Conservation (phyloP, 2,888 invertebrate genomes). For the Drosophila ustulata region DNA sequence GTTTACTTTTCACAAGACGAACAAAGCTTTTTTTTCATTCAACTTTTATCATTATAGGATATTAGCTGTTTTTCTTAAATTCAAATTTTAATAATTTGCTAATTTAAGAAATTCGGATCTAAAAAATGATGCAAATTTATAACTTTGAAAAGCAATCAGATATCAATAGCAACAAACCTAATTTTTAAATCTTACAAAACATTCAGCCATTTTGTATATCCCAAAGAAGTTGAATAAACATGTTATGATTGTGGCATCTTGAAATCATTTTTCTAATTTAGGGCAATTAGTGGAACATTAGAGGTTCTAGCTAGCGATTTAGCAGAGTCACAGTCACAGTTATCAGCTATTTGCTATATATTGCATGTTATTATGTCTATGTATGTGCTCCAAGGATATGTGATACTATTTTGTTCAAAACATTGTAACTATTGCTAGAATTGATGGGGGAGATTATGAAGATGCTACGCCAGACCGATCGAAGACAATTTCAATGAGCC, state of each 20-base stretch:
- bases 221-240: not conserved
- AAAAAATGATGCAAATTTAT: not conserved
- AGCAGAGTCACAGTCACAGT: slow-evolving; percentile 4
- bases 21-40: not conserved
- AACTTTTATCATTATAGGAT: not conserved
- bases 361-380: slow-evolving; percentile 45
- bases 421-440: slow-evolving; percentile 44
- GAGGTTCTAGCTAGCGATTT: not conserved
- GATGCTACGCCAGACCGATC: slow-evolving; percentile 39
- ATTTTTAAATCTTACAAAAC: not conserved
- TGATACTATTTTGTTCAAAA: slow-evolving; percentile 50
- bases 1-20: not conserved
- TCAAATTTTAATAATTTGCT: not conserved
- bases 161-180: not conserved
- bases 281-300: not conserved
- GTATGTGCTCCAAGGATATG: slow-evolving; percentile 57
- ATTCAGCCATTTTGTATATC: not conserved
- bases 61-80: too few relatives aligned
- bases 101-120: too few relatives aligned
- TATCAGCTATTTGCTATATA: slow-evolving; percentile 42
- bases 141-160: not conserved
- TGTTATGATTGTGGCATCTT: not conserved
- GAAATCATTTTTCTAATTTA: not conserved
- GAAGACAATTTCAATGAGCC: slow-evolving; percentile 33
- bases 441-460: slow-evolving; percentile 19